Percentiles rank a stretch among this genome's conserved stretches.
Evolutionary conservation across 2,888 invertebrate genomes (phyloP).

Genomic region (Tanytarsus gracilentus): DNA sequence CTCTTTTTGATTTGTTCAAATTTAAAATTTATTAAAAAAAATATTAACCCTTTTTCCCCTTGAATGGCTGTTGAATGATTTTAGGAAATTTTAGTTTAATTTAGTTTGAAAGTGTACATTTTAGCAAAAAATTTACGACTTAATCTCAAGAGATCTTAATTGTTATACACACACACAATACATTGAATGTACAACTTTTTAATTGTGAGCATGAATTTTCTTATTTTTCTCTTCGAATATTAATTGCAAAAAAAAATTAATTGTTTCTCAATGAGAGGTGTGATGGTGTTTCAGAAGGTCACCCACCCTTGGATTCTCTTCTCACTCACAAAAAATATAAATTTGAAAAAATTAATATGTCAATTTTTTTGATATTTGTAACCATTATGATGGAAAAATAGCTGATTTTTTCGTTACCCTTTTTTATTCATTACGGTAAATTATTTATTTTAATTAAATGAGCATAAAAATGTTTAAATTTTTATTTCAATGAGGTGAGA

Average conservation of each 20-base stretch:
- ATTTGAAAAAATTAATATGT: background rate
- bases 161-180: constrained; percentile 6
- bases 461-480: background rate
- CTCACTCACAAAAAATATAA: background rate
- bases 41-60: background rate
- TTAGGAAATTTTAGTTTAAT: constrained; percentile 25
- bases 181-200: constrained; percentile 12
- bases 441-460: constrained; percentile 20
- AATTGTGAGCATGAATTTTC: constrained; percentile 3
- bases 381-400: background rate
- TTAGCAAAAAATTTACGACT: constrained; percentile 22
- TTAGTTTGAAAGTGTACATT: constrained; percentile 25
- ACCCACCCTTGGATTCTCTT: background rate
- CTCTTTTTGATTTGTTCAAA: no score
- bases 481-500: background rate
- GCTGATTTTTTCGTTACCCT: constrained; percentile 15
- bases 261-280: no score
- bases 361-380: background rate
- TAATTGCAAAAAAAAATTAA: no score
- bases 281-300: no score
- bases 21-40: background rate
- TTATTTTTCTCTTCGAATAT: no score
- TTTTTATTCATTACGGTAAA: constrained; percentile 1
- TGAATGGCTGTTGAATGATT: constrained; percentile 23
- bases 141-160: constrained; percentile 27